phyloP scores from a whole-genome alignment of 2,888 invertebrate species.

The Cynaeus angustus region DNA sequence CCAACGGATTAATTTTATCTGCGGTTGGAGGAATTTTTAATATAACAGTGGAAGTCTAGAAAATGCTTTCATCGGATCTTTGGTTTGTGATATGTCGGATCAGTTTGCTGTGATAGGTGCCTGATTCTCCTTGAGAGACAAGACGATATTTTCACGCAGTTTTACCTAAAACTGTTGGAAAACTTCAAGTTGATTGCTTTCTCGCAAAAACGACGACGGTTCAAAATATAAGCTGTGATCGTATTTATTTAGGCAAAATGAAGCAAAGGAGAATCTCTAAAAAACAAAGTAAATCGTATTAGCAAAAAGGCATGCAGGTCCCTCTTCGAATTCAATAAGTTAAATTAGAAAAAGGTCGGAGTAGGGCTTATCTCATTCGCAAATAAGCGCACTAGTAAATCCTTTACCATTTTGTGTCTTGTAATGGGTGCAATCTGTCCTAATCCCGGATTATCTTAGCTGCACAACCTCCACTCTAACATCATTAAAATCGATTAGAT shows the following conservation, averaged over 20 bases:
- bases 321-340: conserved; percentile 46
- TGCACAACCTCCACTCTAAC: conserved; percentile 56
- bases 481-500: conserved; percentile 61
- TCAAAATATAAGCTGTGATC: conserved; percentile 40
- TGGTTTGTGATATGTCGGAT: conserved; percentile 24
- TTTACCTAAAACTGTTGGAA: conserved; percentile 19
- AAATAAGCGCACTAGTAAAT: conserved; percentile 55
- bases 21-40: conserved; percentile 58
- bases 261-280: conserved; percentile 16
- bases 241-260: conserved; percentile 34
- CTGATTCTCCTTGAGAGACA: conserved; percentile 16
- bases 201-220: conserved; percentile 28
- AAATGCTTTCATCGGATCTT: conserved; percentile 23
- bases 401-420: conserved; percentile 57
- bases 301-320: conserved; percentile 38
- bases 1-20: conserved; percentile 58
- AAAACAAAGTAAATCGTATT: conserved; percentile 49
- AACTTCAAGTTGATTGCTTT: conserved; percentile 37
- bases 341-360: conserved; percentile 48
- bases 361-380: conserved; percentile 49
- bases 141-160: conserved; percentile 18
- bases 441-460: conserved; percentile 60
- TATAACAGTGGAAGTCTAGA: conserved; percentile 52
- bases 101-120: conserved; percentile 19
- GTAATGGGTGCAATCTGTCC: conserved; percentile 60